phyloP scores from a whole-genome alignment of 2,113 vertebrate species.

The Piprites chloris region DNA sequence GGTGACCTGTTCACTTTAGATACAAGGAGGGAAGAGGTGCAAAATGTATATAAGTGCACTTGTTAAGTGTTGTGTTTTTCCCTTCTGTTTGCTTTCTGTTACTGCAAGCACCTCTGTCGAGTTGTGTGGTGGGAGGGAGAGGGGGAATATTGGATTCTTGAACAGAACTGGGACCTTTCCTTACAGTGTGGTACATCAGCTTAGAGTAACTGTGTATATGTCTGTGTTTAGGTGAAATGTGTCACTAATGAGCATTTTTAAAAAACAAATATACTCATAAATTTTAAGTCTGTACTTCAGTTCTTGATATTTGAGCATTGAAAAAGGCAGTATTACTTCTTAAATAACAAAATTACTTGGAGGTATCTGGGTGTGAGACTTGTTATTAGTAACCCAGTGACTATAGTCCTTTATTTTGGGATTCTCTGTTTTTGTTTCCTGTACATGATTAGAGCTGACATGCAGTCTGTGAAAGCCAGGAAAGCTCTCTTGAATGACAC shows the following conservation, averaged over 20 bases:
- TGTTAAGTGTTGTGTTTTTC: conserved; percentile 53
- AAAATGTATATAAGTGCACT: conserved; percentile 63
- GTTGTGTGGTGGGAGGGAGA: neutral
- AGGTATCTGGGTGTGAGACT: neutral
- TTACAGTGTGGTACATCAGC: conserved; percentile 15
- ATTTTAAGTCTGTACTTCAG: conserved; percentile 8
- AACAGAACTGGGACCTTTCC: conserved; percentile 13
- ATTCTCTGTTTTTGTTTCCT: neutral
- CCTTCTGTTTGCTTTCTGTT: conserved; percentile 51
- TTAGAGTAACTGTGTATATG: conserved; percentile 18
- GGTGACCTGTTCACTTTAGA: neutral
- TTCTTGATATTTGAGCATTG: neutral
- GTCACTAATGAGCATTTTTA: conserved; percentile 36
- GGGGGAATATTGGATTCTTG: neutral
- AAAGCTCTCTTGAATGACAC: neutral
- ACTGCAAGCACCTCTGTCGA: conserved; percentile 47
- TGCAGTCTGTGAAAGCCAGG: neutral
- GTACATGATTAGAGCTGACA: neutral
- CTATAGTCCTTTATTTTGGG: neutral
- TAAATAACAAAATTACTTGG: conserved; percentile 11
- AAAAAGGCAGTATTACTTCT: neutral
- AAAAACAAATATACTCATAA: neutral
- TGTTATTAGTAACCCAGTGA: neutral
- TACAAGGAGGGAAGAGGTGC: conserved; percentile 15
- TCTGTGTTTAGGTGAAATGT: conserved; percentile 46